phyloP scores from a whole-genome alignment of 64 coral and sea anemone species.

The Montipora capricornis region DNA sequence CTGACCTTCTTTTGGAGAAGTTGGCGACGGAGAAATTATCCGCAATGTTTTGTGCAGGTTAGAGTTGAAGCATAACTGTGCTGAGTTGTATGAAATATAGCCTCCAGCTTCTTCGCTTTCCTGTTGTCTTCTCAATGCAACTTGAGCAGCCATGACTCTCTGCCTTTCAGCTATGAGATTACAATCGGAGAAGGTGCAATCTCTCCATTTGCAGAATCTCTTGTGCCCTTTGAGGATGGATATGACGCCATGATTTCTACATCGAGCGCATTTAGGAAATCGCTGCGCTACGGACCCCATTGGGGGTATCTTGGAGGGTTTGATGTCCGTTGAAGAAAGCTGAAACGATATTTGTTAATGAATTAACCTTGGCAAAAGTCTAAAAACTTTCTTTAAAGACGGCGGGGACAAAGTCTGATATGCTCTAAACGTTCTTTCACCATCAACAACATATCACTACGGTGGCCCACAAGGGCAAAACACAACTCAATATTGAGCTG shows the following conservation, averaged over 20 bases:
- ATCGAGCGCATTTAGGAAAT: conserved; percentile 80
- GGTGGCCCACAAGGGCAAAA: no score
- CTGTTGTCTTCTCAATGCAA: conserved; percentile 77
- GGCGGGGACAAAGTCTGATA: no score
- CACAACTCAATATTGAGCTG: no score
- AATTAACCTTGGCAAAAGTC: neutral
- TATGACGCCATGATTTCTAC: conserved; percentile 80
- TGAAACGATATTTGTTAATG: neutral
- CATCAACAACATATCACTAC: neutral
- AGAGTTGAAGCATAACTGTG: conserved; percentile 24
- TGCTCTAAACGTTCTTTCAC: no score
- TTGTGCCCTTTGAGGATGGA: conserved; percentile 88
- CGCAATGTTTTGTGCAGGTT: conserved; percentile 15
- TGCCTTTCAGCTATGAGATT: conserved; percentile 85
- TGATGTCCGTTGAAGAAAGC: conserved; percentile 32
- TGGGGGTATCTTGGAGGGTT: conserved; percentile 55
- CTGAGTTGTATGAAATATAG: neutral
- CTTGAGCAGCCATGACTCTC: conserved; percentile 84
- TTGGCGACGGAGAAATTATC: conserved; percentile 24
- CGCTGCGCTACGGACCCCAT: conserved; percentile 68
- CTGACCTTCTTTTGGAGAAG: conserved; percentile 26
- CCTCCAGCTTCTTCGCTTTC: conserved; percentile 61
- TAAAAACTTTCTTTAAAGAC: no score
- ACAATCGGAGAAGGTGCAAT: conserved; percentile 76
- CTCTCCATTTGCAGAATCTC: conserved; percentile 86